Percentiles rank a stretch among this genome's conserved stretches.
phyloP scores from a whole-genome alignment of 2,113 vertebrate genomes.

The Oryzias javanicus region DNA sequence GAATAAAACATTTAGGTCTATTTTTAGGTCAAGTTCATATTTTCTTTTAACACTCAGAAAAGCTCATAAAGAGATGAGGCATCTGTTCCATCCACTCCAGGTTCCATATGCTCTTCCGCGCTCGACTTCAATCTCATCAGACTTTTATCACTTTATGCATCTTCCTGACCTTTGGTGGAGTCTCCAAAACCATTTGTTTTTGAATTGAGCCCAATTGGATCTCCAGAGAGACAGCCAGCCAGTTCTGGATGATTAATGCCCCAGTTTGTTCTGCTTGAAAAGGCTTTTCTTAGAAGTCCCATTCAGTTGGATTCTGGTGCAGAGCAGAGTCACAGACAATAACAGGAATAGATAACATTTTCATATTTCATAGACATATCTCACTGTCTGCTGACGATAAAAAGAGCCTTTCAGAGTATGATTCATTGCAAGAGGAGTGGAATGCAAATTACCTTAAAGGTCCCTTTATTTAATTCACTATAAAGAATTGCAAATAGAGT shows the following conservation, averaged over 20 bases:
- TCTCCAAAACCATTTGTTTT: conserved; percentile 71
- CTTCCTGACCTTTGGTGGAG: conserved; percentile 75
- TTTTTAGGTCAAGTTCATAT: no score
- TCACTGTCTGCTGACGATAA: conserved; percentile 50
- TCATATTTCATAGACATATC: conserved; percentile 52
- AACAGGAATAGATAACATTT: conserved; percentile 64
- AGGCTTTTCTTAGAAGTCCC: conserved; percentile 56
- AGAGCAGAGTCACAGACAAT: conserved; percentile 54
- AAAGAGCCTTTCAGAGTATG: conserved; percentile 42
- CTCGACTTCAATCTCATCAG: conserved; percentile 76
- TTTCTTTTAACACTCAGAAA: conserved; percentile 67
- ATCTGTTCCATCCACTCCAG: conserved; percentile 50
- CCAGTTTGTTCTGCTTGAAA: conserved; percentile 62
- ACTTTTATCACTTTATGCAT: conserved; percentile 71
- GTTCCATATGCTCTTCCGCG: conserved; percentile 70
- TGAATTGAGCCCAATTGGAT: conserved; percentile 64
- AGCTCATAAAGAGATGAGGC: conserved; percentile 72
- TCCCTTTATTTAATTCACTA: conserved; percentile 33
- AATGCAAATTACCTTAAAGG: conserved; percentile 47
- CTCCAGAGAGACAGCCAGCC: conserved; percentile 22
- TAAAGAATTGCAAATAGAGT: conserved; percentile 14
- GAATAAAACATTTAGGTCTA: no score
- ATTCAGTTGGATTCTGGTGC: conserved; percentile 57
- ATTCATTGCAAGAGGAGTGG: conserved; percentile 52
- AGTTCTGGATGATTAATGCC: conserved; percentile 70